A percentile compares a stretch with the other conserved stretches of the same genome.
Evolutionary conservation across 2,113 vertebrate species (phyloP).

Genomic region (Anolis carolinensis): DNA sequence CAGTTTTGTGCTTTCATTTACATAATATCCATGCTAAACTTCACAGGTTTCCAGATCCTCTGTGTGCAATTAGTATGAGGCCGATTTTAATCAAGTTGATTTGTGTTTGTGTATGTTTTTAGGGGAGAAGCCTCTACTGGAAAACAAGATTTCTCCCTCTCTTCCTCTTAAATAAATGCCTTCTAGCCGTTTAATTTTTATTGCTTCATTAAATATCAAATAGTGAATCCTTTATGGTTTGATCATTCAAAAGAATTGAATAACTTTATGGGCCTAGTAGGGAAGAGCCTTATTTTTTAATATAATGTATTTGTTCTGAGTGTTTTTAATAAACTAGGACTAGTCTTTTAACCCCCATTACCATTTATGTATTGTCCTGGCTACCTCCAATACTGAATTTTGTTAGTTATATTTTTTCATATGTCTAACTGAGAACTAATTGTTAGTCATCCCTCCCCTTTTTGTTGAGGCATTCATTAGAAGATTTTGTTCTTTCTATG

Average conservation of each 20-base stretch:
- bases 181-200: constrained; percentile 40
- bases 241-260: not conserved
- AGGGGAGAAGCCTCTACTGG: not conserved
- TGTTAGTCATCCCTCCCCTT: constrained; percentile 21
- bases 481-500: constrained; percentile 57
- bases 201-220: constrained; percentile 11
- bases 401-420: constrained; percentile 9
- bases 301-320: not conserved
- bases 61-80: constrained; percentile 2
- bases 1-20: constrained; percentile 16
- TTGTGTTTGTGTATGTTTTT: constrained; percentile 5
- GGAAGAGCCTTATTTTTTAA: not conserved
- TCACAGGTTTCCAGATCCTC: constrained; percentile 12
- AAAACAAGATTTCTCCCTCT: not conserved
- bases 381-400: constrained; percentile 6
- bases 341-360: constrained; percentile 14
- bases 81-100: constrained; percentile 36
- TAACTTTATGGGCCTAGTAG: not conserved
- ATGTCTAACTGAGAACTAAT: constrained; percentile 31
- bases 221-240: not conserved
- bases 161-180: constrained; percentile 18
- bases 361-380: not conserved
- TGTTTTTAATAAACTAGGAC: not conserved
- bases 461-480: constrained; percentile 29
- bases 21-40: constrained; percentile 10